Conservation (phyloP, 2,113 vertebrate genomes). For the Platysternon megacephalum region DNA sequence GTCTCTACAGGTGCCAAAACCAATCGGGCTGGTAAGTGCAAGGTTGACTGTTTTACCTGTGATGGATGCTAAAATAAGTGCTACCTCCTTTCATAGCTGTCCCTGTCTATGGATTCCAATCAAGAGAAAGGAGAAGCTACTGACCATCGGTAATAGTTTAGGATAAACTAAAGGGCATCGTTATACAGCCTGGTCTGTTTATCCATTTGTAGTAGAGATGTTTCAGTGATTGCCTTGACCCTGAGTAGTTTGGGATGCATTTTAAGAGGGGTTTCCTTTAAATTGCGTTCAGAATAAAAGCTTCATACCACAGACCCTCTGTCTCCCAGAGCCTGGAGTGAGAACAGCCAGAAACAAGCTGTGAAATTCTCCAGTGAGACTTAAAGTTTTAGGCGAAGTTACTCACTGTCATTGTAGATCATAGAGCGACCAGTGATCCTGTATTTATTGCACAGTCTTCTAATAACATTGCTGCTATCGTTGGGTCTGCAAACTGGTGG, state of each 20-base stretch:
- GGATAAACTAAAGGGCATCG: not conserved
- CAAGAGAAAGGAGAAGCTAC: not conserved
- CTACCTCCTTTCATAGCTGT: fast-evolving
- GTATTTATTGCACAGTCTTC: not conserved
- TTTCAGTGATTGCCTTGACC: not conserved
- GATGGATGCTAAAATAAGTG: not conserved
- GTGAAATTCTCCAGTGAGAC: not conserved
- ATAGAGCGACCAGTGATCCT: not conserved
- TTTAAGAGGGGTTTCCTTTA: not conserved
- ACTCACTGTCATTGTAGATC: not conserved
- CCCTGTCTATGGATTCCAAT: not conserved
- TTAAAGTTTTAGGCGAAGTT: not conserved
- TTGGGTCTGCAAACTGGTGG: not conserved
- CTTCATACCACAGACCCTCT: not conserved
- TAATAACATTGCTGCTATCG: not conserved
- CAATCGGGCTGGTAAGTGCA: constrained; percentile 83
- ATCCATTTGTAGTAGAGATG: not conserved
- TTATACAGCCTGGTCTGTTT: not conserved
- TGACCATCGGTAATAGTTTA: not conserved
- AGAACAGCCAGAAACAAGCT: not conserved
- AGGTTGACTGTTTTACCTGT: not conserved
- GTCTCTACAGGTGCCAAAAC: constrained; percentile 85
- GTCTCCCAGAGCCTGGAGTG: not conserved
- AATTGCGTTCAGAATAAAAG: not conserved
- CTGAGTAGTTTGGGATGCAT: not conserved